A percentile compares a stretch with the other conserved stretches of the same genome.
Conservation (phyloP, 2,797 vertebrate species). For the Coilia nasus region DNA sequence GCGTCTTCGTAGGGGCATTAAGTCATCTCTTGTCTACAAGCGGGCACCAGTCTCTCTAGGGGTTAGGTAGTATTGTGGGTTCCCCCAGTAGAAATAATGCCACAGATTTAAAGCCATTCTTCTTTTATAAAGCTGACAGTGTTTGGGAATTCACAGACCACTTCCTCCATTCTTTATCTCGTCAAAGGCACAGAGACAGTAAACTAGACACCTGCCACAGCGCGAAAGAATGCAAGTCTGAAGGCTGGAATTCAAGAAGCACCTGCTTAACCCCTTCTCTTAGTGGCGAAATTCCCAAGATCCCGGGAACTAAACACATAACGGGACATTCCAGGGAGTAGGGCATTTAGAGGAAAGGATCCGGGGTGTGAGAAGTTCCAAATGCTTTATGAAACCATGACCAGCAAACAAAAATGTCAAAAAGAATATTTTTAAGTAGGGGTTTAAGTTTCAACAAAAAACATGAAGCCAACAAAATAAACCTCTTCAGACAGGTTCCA, state of each 20-base stretch:
- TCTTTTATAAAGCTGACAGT: background rate
- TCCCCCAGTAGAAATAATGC: background rate
- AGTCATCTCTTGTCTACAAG: background rate
- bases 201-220: background rate
- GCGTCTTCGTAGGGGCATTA: background rate
- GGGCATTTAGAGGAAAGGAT: background rate
- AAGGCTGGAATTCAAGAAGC: constrained; percentile 31
- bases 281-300: constrained; percentile 46
- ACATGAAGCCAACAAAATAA: background rate
- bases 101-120: background rate
- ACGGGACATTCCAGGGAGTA: background rate
- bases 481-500: background rate
- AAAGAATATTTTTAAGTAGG: too few relatives aligned
- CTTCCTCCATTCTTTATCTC: background rate
- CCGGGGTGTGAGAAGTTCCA: background rate
- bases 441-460: background rate
- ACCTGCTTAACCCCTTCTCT: constrained; percentile 44
- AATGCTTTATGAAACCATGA: background rate
- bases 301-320: constrained; percentile 50
- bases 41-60: background rate
- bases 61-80: background rate
- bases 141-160: background rate
- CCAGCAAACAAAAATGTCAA: background rate
- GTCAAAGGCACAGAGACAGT: background rate
- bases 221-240: background rate